Evolutionary conservation across 2,888 invertebrate species (phyloP).

Genomic region (Eumacrocentrus americanus): DNA sequence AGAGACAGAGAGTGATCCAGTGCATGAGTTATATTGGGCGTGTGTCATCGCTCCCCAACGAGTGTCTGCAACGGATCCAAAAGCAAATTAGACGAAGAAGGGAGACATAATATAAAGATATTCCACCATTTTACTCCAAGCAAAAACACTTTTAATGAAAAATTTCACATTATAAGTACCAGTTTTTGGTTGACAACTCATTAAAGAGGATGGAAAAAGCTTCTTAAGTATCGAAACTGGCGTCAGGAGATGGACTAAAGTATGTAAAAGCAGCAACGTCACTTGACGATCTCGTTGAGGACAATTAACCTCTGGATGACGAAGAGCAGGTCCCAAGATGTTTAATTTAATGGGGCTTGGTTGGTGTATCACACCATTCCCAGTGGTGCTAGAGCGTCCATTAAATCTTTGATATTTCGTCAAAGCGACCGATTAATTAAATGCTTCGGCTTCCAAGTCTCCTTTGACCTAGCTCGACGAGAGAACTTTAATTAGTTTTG

Average conservation of each 20-base stretch:
- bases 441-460: background rate
- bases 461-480: too few relatives aligned
- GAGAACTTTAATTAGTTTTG: background rate
- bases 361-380: background rate
- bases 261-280: constrained; percentile 32
- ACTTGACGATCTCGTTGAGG: constrained; percentile 34
- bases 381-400: background rate
- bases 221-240: too few relatives aligned
- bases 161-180: too few relatives aligned
- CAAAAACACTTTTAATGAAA: too few relatives aligned
- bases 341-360: background rate
- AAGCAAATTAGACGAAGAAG: background rate
- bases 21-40: constrained; percentile 50
- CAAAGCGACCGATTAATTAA: background rate
- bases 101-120: too few relatives aligned
- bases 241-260: too few relatives aligned
- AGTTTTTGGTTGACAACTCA: too few relatives aligned
- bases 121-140: too few relatives aligned
- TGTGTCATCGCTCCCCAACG: constrained; percentile 52
- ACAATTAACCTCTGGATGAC: constrained; percentile 36
- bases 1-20: constrained; percentile 6
- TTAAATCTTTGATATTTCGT: background rate
- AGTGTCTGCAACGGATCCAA: background rate
- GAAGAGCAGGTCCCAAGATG: constrained; percentile 11
- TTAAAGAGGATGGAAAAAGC: too few relatives aligned